Conservation (phyloP, 1,140 invertebrate genomes). For the Euglossa dilemma region DNA sequence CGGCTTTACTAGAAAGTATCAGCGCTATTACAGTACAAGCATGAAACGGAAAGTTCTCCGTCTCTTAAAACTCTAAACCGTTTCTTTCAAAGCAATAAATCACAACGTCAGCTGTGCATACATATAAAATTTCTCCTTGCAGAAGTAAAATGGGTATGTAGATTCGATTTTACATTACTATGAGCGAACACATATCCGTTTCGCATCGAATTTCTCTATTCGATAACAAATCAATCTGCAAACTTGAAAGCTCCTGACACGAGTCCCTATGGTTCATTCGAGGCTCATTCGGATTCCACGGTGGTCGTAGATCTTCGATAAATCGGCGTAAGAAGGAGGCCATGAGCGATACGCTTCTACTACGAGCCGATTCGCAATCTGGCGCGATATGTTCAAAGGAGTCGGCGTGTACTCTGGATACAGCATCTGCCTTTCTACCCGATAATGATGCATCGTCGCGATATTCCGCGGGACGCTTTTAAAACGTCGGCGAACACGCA, state of each 20-base stretch:
- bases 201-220: not conserved
- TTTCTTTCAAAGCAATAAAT: too few species aligned
- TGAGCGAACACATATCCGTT: too few species aligned
- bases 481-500: conserved; percentile 43
- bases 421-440: conserved; percentile 50
- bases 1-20: too few species aligned
- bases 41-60: too few species aligned
- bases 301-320: conserved; percentile 2
- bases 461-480: conserved; percentile 42
- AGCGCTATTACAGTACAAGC: too few species aligned
- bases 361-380: not conserved
- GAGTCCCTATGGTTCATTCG: not conserved
- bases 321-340: conserved; percentile 30
- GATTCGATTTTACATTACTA: too few species aligned
- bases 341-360: not conserved
- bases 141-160: too few species aligned
- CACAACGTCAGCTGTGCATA: too few species aligned
- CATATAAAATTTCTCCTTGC: too few species aligned
- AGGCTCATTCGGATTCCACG: not conserved
- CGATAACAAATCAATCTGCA: not conserved
- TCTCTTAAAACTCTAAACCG: too few species aligned
- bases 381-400: conserved; percentile 4
- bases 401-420: conserved; percentile 15
- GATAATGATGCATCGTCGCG: conserved; percentile 61
- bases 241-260: not conserved